Evolutionary conservation across 2,113 vertebrate species (phyloP).

Genomic region (Burhinus bistriatus): DNA sequence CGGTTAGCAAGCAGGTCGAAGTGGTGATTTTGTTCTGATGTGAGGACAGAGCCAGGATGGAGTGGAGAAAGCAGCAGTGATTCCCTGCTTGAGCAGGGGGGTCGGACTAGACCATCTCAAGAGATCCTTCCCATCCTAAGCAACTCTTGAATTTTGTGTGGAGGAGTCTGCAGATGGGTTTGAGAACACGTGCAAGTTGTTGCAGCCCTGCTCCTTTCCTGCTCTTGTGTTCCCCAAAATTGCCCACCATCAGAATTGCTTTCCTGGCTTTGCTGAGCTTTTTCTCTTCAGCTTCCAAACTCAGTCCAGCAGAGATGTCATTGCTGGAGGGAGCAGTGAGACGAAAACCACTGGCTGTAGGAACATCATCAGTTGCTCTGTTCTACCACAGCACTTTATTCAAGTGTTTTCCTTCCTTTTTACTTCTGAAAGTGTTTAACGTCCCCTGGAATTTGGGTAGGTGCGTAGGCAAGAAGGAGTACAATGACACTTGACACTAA

Average conservation of each 20-base stretch:
- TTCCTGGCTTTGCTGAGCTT: background rate
- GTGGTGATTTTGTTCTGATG: background rate
- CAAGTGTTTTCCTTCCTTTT: background rate
- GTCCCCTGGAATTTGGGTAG: background rate
- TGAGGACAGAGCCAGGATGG: background rate
- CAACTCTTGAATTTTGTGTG: background rate
- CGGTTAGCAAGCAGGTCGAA: background rate
- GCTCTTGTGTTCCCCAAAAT: background rate
- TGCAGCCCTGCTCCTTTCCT: background rate
- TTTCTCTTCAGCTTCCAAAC: background rate
- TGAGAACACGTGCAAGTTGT: background rate
- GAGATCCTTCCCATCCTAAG: background rate
- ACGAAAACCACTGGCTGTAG: background rate
- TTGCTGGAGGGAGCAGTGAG: background rate
- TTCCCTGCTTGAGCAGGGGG: background rate
- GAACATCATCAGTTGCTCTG: background rate
- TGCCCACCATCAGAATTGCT: fast-evolving
- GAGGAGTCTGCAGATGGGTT: background rate
- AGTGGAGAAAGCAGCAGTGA: background rate
- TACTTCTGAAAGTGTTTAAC: background rate
- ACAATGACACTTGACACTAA: background rate
- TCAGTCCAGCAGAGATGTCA: background rate
- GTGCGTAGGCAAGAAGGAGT: background rate
- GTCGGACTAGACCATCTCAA: background rate
- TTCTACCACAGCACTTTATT: background rate